Evolutionary conservation across 2,113 vertebrate genomes (phyloP).

Genomic region (Gobio gobio): DNA sequence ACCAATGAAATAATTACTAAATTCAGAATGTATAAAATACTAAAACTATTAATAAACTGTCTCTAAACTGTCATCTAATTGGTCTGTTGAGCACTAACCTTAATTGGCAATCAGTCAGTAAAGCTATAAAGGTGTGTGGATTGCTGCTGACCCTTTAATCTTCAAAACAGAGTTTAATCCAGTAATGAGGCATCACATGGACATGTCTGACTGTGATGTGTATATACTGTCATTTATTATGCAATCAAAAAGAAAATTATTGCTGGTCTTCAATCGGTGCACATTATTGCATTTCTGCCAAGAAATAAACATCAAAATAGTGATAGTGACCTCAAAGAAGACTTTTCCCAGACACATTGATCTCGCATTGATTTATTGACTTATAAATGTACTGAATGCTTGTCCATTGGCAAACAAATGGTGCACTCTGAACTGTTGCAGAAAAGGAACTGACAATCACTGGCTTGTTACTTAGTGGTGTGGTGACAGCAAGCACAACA

Average conservation of each 20-base stretch:
- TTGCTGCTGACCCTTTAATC: not conserved
- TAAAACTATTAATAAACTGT: not conserved
- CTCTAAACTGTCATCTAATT: not conserved
- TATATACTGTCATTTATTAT: not conserved
- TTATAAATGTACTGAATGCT: not conserved
- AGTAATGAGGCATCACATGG: not conserved
- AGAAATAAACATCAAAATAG: not conserved
- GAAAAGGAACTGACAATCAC: not conserved
- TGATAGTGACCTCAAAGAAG: not conserved
- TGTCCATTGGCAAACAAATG: not conserved
- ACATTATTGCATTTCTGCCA: not conserved
- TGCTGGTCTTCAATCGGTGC: not conserved
- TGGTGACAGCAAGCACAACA: not conserved
- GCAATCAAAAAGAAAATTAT: not conserved
- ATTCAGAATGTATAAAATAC: no score
- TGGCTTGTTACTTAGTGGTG: not conserved
- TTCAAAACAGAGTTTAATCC: not conserved
- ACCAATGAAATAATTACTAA: no score
- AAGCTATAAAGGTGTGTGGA: not conserved
- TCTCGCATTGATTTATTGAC: slow-evolving; percentile 11
- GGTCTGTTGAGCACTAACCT: not conserved
- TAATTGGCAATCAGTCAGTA: slow-evolving; percentile 1
- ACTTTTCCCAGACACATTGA: not conserved
- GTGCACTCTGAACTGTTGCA: not conserved
- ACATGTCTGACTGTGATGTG: not conserved